Conservation (phyloP, 2,888 invertebrate species). For the Chesias legatella region DNA sequence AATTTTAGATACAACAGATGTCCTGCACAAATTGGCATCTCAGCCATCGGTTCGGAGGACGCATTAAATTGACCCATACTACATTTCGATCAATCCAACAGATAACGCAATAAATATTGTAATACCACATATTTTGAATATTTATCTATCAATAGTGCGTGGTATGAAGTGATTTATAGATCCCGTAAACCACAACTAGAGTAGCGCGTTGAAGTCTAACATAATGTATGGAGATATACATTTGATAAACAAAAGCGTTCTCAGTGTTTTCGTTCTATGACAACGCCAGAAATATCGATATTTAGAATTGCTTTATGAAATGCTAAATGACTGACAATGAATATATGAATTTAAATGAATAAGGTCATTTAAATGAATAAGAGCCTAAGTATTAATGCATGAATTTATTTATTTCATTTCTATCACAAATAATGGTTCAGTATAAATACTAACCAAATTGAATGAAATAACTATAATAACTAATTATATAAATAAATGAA, state of each 20-base stretch:
- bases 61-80: constrained; percentile 10
- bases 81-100: constrained; percentile 1
- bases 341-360: no score
- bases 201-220: constrained; percentile 22
- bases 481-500: no score
- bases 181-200: constrained; percentile 4
- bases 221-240: constrained; percentile 28
- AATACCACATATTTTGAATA: constrained; percentile 11
- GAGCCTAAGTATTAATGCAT: no score
- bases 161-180: constrained; percentile 14
- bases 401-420: no score
- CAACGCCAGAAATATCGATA: no score
- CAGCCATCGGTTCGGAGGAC: constrained; percentile 3
- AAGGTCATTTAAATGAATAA: no score
- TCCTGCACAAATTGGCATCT: constrained; percentile 6
- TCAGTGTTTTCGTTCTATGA: constrained; percentile 6
- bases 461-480: no score
- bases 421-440: no score
- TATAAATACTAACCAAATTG: no score
- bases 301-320: no score
- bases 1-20: constrained; percentile 10
- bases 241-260: constrained; percentile 8
- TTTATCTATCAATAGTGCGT: constrained; percentile 7
- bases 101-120: constrained; percentile 14
- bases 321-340: no score